Conservation (phyloP, 2,888 invertebrate genomes). For the Yponomeuta malinellus region DNA sequence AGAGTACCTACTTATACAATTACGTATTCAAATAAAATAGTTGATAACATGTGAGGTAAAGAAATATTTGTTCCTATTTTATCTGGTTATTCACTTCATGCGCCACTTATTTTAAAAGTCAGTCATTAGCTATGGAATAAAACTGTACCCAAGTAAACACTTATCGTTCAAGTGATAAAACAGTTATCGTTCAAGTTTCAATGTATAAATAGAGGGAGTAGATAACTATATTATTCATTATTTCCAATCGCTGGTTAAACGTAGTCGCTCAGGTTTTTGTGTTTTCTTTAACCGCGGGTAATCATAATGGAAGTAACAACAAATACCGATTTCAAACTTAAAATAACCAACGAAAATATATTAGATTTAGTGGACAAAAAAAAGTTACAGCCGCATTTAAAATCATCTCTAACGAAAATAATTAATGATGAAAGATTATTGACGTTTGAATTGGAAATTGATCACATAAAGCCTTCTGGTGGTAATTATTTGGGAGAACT, state of each 20-base stretch:
- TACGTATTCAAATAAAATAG: no score
- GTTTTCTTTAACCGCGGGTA: background rate
- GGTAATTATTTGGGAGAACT: constrained; percentile 23
- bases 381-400: background rate
- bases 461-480: constrained; percentile 9
- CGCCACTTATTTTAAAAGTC: no score
- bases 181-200: no score
- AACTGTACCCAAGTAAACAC: no score
- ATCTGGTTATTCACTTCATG: no score
- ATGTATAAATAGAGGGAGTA: no score
- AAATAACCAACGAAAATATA: background rate
- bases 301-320: background rate
- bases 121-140: no score
- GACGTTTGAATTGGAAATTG: constrained; percentile 6
- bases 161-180: no score
- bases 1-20: no score
- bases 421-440: constrained; percentile 12
- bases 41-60: no score
- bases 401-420: background rate
- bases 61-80: no score
- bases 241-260: background rate
- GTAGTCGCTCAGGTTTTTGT: background rate
- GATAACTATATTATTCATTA: no score
- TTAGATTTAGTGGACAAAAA: background rate
- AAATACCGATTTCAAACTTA: background rate